Evolutionary conservation across 2,888 invertebrate species (phyloP).

Genomic region (Nemoura dubitans): DNA sequence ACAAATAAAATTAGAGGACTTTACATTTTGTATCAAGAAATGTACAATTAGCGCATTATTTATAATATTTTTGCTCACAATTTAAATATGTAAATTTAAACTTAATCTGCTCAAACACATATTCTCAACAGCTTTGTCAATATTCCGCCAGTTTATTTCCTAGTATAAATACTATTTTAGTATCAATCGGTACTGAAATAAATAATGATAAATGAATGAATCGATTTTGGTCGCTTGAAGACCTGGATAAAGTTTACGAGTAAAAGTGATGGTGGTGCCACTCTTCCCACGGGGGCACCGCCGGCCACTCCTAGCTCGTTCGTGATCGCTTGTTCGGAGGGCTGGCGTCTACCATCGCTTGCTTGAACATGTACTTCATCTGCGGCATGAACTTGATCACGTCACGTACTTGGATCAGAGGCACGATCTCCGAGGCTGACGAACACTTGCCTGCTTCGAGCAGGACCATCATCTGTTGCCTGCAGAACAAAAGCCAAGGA

Average conservation of each 20-base stretch:
- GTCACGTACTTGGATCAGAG: slow-evolving; percentile 83
- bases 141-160: background rate
- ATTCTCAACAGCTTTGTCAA: slow-evolving; percentile 12
- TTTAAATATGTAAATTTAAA: background rate
- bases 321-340: slow-evolving; percentile 64
- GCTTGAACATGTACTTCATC: slow-evolving; percentile 83
- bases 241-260: slow-evolving; percentile 8
- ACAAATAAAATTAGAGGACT: background rate
- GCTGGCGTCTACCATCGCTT: slow-evolving; percentile 57
- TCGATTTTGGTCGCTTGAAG: background rate
- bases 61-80: background rate
- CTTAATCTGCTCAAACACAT: background rate
- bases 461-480: slow-evolving; percentile 79
- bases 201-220: background rate
- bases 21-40: background rate
- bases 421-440: slow-evolving; percentile 74
- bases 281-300: slow-evolving; percentile 57
- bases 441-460: slow-evolving; percentile 79
- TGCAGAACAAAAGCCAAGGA: slow-evolving; percentile 55
- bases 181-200: background rate
- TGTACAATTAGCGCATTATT: background rate
- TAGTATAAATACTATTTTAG: slow-evolving; percentile 5
- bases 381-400: slow-evolving; percentile 88
- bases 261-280: slow-evolving; percentile 39
- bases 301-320: slow-evolving; percentile 66